Evolutionary conservation across 2,888 invertebrate species (phyloP).

Genomic region (Nematopogon swammerdamellus): DNA sequence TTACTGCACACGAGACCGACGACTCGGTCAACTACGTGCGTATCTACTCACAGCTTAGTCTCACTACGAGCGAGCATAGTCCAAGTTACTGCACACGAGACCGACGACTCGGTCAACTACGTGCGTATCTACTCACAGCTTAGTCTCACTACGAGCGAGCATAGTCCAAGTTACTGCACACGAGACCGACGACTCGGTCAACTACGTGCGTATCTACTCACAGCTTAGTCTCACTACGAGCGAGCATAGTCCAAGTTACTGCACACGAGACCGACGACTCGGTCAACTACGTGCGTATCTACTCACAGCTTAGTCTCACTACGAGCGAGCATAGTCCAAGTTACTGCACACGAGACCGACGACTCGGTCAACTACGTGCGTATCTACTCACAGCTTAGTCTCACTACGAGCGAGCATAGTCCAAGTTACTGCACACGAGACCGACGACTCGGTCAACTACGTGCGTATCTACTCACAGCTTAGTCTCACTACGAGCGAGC

Average conservation of each 20-base stretch:
- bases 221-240: no score
- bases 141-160: no score
- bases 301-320: slow-evolving; percentile 67
- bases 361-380: slow-evolving; percentile 79
- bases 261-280: slow-evolving; percentile 77
- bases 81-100: no score
- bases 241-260: no score
- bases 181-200: no score
- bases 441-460: slow-evolving; percentile 78
- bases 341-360: slow-evolving; percentile 80
- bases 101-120: no score
- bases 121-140: slow-evolving; percentile 29
- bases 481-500: slow-evolving; percentile 89
- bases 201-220: slow-evolving; percentile 28
- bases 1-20: no score
- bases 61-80: no score
- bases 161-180: no score
- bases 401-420: slow-evolving; percentile 89
- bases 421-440: slow-evolving; percentile 84
- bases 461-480: slow-evolving; percentile 50
- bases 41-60: no score
- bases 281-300: slow-evolving; percentile 71
- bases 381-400: slow-evolving; percentile 56
- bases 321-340: slow-evolving; percentile 89
- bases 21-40: slow-evolving; percentile 28